Conservation (phyloP, 2,888 invertebrate genomes). For the Clepsis dumicolana region DNA sequence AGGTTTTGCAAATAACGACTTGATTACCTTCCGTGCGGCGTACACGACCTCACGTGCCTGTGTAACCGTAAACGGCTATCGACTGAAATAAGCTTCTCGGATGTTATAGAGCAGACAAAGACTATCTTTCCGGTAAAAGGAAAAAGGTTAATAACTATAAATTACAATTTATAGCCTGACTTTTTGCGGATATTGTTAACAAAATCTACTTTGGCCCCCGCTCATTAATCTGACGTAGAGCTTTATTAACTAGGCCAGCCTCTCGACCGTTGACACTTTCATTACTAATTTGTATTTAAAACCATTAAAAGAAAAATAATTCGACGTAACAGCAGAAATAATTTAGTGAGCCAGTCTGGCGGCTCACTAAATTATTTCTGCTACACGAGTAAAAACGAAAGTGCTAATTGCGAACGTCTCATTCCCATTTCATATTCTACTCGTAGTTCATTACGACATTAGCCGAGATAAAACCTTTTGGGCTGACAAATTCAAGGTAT, state of each 20-base stretch:
- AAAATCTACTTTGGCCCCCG: no score
- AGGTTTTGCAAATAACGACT: neutral
- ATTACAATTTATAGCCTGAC: neutral
- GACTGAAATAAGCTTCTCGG: neutral
- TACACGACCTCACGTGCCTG: neutral
- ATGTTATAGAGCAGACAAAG: neutral
- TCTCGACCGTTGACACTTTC: no score
- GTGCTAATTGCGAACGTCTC: neutral
- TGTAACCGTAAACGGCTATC: neutral
- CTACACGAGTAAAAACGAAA: no score
- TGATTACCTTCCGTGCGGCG: neutral
- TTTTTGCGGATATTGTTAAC: neutral
- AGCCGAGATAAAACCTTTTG: neutral
- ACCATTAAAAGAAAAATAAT: no score
- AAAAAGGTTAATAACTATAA: neutral
- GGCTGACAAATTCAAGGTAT: constrained; percentile 6
- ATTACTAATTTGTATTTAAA: no score
- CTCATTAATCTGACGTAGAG: no score
- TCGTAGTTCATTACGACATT: neutral
- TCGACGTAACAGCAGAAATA: no score
- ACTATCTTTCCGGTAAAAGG: neutral
- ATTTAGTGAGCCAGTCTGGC: no score
- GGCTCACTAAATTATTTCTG: no score
- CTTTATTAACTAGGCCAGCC: no score
- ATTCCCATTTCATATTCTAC: neutral